Conservation (phyloP, 2,797 vertebrate genomes). For the Pygocentrus nattereri region DNA sequence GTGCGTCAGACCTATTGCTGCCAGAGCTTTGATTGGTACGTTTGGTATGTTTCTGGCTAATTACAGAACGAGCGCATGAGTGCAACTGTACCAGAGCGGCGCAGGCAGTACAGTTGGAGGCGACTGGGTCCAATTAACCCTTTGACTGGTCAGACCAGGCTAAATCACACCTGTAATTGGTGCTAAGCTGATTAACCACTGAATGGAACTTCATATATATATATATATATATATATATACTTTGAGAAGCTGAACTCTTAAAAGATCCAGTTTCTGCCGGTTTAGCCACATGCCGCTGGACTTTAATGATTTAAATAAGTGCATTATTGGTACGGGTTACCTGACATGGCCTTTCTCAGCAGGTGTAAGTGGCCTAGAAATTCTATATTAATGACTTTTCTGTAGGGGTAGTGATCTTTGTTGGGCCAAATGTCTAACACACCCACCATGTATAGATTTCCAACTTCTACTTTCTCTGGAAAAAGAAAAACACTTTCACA, state of each 20-base stretch:
- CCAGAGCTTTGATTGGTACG: constrained; percentile 57
- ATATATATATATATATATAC: constrained; percentile 12
- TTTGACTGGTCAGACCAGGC: constrained; percentile 63
- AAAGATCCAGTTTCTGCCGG: constrained; percentile 2
- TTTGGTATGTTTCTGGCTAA: constrained; percentile 60
- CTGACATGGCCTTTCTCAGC: not conserved
- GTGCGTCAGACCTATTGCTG: constrained; percentile 52
- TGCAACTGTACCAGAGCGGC: not conserved
- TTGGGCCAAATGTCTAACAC: not conserved
- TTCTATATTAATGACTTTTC: constrained; percentile 28
- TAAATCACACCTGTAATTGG: constrained; percentile 75
- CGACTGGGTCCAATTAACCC: constrained; percentile 64
- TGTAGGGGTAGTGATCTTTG: constrained; percentile 1
- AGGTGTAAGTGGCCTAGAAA: not conserved
- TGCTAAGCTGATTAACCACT: constrained; percentile 59
- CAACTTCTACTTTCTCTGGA: constrained; percentile 39
- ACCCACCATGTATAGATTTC: constrained; percentile 34
- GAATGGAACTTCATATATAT: constrained; percentile 30
- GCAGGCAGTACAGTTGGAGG: constrained; percentile 23
- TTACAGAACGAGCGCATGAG: constrained; percentile 49
- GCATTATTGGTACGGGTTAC: constrained; percentile 2
- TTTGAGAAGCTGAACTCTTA: constrained; percentile 8
- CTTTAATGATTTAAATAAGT: constrained; percentile 16
- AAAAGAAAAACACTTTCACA: constrained; percentile 18
- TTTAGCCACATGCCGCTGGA: constrained; percentile 4